These are phyloP conservation scores for Orchesella flavescens DNA, from an alignment of 2,888 invertebrate species.

Conservation along the genomic window DNA sequence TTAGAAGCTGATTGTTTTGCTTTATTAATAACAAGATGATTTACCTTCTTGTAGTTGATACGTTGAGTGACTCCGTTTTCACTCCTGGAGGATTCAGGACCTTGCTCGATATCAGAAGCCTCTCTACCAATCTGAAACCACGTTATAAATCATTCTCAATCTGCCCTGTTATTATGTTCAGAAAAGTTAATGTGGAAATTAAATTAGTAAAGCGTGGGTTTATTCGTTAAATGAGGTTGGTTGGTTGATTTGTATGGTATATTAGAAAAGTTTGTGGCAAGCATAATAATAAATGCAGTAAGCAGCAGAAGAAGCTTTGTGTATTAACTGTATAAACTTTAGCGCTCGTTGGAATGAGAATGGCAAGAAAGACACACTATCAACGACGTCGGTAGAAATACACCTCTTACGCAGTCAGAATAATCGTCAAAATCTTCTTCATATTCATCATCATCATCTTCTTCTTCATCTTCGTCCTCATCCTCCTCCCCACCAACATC, in stretches of 20 bases:
- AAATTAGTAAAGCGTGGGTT: not conserved
- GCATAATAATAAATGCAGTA: not conserved
- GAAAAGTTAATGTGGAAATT: not conserved
- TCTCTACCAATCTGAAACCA: conserved; percentile 64
- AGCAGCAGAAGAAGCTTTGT: not conserved
- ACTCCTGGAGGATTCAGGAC: conserved; percentile 65
- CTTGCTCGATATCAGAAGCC: conserved; percentile 69
- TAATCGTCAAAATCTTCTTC: conserved; percentile 65
- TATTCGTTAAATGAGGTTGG: too few species aligned
- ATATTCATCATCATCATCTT: conserved; percentile 56
- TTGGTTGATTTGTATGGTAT: too few species aligned
- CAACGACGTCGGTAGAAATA: not conserved
- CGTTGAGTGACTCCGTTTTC: conserved; percentile 70
- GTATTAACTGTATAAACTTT: not conserved
- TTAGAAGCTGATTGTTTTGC: too few species aligned
- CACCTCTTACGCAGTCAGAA: conserved; percentile 66
- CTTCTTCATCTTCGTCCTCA: conserved; percentile 14
- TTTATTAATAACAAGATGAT: not conserved
- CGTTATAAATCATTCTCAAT: not conserved
- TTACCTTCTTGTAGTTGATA: conserved; percentile 71
- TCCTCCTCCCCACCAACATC: conserved; percentile 5
- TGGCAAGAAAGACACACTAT: not conserved
- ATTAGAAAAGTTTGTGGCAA: not conserved
- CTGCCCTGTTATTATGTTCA: not conserved
- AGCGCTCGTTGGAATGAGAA: not conserved